Percentiles rank a stretch among this genome's conserved stretches.
These are phyloP conservation scores for Camponotus vicinus DNA, from an alignment of 1,140 invertebrate species.

Conservation along the genomic window DNA sequence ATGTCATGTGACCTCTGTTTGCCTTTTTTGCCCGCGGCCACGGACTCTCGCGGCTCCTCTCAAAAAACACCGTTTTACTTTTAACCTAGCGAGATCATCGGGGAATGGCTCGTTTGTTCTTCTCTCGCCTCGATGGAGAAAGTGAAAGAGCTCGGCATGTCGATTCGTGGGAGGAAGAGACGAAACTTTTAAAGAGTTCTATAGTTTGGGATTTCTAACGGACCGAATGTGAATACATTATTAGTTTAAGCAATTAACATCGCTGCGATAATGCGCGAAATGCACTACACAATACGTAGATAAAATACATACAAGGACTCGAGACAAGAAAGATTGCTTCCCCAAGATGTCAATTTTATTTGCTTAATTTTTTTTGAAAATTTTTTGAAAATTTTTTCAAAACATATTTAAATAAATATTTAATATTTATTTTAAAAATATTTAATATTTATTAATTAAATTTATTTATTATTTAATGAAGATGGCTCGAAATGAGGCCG, in stretches of 20 bases:
- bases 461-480: too few relatives aligned
- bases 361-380: background rate
- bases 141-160: conserved; percentile 13
- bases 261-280: background rate
- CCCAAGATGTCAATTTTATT: background rate
- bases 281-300: background rate
- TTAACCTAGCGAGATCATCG: conserved; percentile 33
- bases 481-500: too few relatives aligned
- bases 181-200: conserved; percentile 3
- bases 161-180: too few relatives aligned
- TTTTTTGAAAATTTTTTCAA: background rate
- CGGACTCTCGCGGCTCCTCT: conserved; percentile 3
- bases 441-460: background rate
- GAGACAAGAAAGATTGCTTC: background rate
- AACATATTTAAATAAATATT: background rate
- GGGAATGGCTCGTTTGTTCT: conserved; percentile 35
- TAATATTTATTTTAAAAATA: background rate
- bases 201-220: conserved; percentile 21
- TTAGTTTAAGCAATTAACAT: conserved; percentile 32
- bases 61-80: conserved; percentile 57
- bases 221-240: conserved; percentile 10
- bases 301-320: background rate
- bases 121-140: background rate
- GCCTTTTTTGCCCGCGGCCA: conserved; percentile 31
- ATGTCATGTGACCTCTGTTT: conserved; percentile 43